Conservation (phyloP, 2,888 invertebrate species). For the Amiota minor region DNA sequence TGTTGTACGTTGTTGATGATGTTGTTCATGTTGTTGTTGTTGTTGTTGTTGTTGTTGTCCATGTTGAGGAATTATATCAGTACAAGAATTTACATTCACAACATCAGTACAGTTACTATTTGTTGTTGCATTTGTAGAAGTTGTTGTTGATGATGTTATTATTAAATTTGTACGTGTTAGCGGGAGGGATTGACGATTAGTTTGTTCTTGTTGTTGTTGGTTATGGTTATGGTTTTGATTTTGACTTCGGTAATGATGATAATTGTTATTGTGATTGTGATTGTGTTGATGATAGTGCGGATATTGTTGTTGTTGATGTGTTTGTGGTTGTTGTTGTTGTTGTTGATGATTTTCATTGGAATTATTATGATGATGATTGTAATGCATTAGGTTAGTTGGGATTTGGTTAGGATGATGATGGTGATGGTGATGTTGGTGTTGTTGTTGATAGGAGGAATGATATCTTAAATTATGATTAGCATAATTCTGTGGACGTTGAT, state of each 20-base stretch:
- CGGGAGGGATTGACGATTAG: conserved; percentile 70
- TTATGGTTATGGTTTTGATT: conserved; percentile 43
- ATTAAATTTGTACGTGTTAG: conserved; percentile 72
- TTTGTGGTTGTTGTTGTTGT: conserved; percentile 9
- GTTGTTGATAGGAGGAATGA: not conserved
- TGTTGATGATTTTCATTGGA: not conserved
- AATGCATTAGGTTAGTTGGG: conserved; percentile 36
- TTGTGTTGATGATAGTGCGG: conserved; percentile 39
- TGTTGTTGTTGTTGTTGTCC: conserved; percentile 46
- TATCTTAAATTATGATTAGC: conserved; percentile 18
- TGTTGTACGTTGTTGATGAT: conserved; percentile 40
- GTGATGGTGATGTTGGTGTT: conserved; percentile 30
- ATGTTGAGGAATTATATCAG: conserved; percentile 71
- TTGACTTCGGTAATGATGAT: conserved; percentile 46
- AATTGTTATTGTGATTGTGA: conserved; percentile 45
- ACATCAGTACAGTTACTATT: conserved; percentile 73
- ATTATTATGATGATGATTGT: conserved; percentile 19
- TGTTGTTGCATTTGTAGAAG: conserved; percentile 70
- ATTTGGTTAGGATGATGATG: conserved; percentile 36
- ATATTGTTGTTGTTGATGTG: conserved; percentile 37
- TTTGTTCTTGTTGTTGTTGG: conserved; percentile 64
- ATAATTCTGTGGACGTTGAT: conserved; percentile 29
- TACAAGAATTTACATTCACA: conserved; percentile 74
- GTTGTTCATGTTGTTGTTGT: conserved; percentile 30
- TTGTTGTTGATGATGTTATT: conserved; percentile 71